Conservation (phyloP, 2,113 vertebrate species). For the Neotoma lepida region DNA sequence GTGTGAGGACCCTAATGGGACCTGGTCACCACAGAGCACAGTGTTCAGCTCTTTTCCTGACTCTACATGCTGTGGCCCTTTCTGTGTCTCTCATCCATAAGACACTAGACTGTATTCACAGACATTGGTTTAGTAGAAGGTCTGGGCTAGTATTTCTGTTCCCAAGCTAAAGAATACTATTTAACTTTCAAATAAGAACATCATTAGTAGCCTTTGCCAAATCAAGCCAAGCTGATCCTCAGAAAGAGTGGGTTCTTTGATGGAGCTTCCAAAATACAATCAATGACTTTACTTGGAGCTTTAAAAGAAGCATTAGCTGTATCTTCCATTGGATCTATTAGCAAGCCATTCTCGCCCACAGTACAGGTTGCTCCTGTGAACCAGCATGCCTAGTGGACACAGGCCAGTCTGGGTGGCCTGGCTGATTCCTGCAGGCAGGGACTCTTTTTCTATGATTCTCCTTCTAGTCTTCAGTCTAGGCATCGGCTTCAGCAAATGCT, state of each 20-base stretch:
- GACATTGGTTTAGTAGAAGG: background rate
- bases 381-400: too few relatives aligned
- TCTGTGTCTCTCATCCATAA: background rate
- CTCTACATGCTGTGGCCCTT: background rate
- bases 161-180: background rate
- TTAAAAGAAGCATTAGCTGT: background rate
- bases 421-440: background rate
- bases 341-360: background rate
- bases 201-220: background rate
- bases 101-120: background rate
- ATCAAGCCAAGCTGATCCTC: background rate
- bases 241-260: background rate
- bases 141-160: background rate
- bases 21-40: background rate
- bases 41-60: background rate
- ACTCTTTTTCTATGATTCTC: background rate
- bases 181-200: conserved; percentile 10
- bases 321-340: background rate
- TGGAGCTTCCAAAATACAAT: background rate
- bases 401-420: background rate
- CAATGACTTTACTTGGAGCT: background rate
- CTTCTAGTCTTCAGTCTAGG: background rate
- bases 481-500: background rate
- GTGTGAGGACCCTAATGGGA: background rate
- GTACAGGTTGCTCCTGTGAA: background rate